These are phyloP conservation scores for Sylvia atricapilla DNA, from an alignment of 2,113 vertebrate genomes.

Conservation along the genomic window DNA sequence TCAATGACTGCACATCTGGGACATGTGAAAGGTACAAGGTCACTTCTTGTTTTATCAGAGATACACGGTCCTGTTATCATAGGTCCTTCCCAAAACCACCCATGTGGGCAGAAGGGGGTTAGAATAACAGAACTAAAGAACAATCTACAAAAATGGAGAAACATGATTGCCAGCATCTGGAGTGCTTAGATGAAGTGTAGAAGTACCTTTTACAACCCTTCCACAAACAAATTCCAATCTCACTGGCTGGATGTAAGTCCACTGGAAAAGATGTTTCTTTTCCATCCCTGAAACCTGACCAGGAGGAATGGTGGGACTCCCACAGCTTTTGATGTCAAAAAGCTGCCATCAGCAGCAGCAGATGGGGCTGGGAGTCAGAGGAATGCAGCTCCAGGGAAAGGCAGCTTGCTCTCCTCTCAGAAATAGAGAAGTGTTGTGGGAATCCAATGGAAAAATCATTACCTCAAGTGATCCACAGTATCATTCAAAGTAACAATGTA, in stretches of 20 bases:
- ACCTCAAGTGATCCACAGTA: conserved; percentile 89
- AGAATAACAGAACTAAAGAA: not conserved
- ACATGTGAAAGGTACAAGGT: accelerated
- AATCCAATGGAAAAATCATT: not conserved
- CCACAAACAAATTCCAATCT: not conserved
- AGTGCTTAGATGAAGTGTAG: not conserved
- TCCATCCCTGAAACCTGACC: not conserved
- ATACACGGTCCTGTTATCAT: not conserved
- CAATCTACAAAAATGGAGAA: not conserved
- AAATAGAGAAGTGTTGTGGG: not conserved
- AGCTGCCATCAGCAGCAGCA: not conserved
- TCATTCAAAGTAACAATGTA: conserved; percentile 90
- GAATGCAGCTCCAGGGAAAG: not conserved
- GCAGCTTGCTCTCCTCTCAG: not conserved
- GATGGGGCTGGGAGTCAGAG: not conserved
- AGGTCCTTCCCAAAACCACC: not conserved
- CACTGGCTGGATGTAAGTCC: not conserved
- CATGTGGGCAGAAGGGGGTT: not conserved
- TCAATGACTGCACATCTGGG: not conserved
- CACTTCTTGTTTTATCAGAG: not conserved
- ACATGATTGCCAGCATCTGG: not conserved
- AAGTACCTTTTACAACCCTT: not conserved
- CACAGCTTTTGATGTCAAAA: not conserved
- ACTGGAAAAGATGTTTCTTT: not conserved
- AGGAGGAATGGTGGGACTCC: not conserved